A percentile compares a stretch with the other conserved stretches of the same genome.
phyloP scores from a whole-genome alignment of 2,797 vertebrate species.

The Discoglossus pictus region DNA sequence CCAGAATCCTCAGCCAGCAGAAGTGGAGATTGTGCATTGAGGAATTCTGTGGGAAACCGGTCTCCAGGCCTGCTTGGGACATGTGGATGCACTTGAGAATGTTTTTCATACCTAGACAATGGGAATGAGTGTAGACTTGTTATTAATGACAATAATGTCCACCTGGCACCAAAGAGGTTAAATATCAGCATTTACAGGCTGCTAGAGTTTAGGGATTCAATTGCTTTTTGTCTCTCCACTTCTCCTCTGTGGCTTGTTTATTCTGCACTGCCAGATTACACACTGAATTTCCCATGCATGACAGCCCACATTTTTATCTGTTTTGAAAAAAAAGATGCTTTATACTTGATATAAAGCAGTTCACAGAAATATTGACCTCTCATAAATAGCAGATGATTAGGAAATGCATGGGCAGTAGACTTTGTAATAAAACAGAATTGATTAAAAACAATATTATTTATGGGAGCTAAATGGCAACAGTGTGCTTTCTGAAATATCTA shows the following conservation, averaged over 20 bases:
- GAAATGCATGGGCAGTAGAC: slow-evolving; percentile 47
- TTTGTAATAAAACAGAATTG: slow-evolving; percentile 45
- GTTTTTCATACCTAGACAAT: no score
- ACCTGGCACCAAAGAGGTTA: slow-evolving; percentile 12
- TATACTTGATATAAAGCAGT: slow-evolving; percentile 38
- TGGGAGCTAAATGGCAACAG: slow-evolving; percentile 11
- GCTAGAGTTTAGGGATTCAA: slow-evolving; percentile 28
- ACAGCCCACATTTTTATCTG: slow-evolving; percentile 45
- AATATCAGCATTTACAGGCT: background rate
- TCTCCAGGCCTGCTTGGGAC: no score
- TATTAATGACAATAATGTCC: background rate
- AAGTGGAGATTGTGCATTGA: no score
- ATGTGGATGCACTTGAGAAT: no score
- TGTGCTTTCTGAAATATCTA: background rate
- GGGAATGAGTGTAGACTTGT: no score
- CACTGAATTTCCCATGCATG: slow-evolving; percentile 47
- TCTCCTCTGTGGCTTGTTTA: slow-evolving; percentile 37
- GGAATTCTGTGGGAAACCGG: no score
- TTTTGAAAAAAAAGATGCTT: slow-evolving; percentile 29
- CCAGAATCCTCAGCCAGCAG: no score
- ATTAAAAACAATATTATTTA: slow-evolving; percentile 35
- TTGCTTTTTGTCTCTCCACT: slow-evolving; percentile 28
- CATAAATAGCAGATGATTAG: slow-evolving; percentile 50
- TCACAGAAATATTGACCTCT: slow-evolving; percentile 47
- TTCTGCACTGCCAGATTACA: slow-evolving; percentile 45